Percentiles rank a stretch among this genome's conserved stretches.
These are phyloP conservation scores for Eupelmus urozonus DNA, from an alignment of 2,888 invertebrate genomes.

Conservation along the genomic window DNA sequence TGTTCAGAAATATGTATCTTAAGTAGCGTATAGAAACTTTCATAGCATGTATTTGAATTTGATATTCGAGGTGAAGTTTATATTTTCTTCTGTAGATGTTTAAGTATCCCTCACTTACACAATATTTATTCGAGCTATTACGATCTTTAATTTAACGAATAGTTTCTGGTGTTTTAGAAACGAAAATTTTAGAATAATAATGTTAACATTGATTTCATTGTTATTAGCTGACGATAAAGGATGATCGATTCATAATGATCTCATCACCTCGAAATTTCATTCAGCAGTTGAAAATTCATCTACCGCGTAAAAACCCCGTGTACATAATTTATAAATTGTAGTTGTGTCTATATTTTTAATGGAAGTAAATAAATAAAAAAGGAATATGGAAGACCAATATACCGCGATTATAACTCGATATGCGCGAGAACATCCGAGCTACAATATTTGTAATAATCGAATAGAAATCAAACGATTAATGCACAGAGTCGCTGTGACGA, in stretches of 20 bases:
- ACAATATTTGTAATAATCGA: slow-evolving; percentile 60
- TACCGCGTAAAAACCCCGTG: slow-evolving; percentile 40
- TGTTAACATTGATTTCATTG: background rate
- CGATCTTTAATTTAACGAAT: background rate
- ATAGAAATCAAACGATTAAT: slow-evolving; percentile 73
- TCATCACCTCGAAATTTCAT: slow-evolving; percentile 44
- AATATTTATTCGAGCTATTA: background rate
- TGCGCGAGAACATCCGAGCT: slow-evolving; percentile 23
- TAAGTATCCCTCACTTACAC: background rate
- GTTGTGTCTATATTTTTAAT: slow-evolving; percentile 54
- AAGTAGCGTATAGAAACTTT: slow-evolving; percentile 37
- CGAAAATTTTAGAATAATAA: background rate
- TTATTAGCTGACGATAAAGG: background rate
- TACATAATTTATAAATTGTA: slow-evolving; percentile 50
- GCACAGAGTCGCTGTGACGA: slow-evolving; percentile 76
- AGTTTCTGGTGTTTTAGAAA: background rate
- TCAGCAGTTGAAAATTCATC: slow-evolving; percentile 32
- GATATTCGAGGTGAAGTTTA: slow-evolving; percentile 43
- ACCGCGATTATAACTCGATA: slow-evolving; percentile 34
- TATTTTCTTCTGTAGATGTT: slow-evolving; percentile 3
- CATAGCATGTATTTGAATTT: slow-evolving; percentile 39
- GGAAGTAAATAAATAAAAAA: slow-evolving; percentile 19
- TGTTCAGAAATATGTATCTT: slow-evolving; percentile 57
- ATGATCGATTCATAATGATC: slow-evolving; percentile 23
- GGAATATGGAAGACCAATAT: slow-evolving; percentile 47